These are phyloP conservation scores for Rousettus leschenaultii DNA, from an alignment of 2,113 vertebrate species.

Conservation along the genomic window DNA sequence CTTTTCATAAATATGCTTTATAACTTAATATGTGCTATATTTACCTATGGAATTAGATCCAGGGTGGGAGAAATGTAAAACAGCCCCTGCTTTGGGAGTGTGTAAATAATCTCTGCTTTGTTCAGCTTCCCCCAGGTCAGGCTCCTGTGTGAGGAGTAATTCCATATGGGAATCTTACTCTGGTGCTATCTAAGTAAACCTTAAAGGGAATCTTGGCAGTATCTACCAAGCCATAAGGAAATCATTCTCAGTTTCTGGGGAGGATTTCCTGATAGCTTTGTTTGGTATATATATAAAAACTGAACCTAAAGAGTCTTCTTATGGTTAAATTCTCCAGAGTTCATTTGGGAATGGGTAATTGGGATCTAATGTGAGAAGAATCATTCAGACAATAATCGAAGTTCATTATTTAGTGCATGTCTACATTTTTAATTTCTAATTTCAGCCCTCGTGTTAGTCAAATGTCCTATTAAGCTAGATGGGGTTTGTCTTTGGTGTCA, in stretches of 20 bases:
- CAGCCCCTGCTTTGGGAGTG: constrained; percentile 71
- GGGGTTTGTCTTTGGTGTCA: not conserved
- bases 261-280: constrained; percentile 78
- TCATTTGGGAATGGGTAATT: constrained; percentile 24
- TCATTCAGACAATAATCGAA: constrained; percentile 1
- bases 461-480: not conserved
- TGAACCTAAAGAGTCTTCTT: not conserved
- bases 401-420: constrained; percentile 27
- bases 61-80: constrained; percentile 76
- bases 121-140: constrained; percentile 79
- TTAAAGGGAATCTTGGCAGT: constrained; percentile 79
- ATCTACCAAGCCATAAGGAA: constrained; percentile 78
- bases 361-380: constrained; percentile 24
- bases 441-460: not conserved
- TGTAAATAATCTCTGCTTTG: constrained; percentile 79
- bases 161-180: constrained; percentile 81
- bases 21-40: constrained; percentile 72
- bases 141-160: constrained; percentile 76
- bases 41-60: constrained; percentile 78
- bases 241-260: constrained; percentile 77
- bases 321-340: constrained; percentile 13
- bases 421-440: constrained; percentile 39
- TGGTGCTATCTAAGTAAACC: constrained; percentile 74
- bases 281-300: constrained; percentile 37
- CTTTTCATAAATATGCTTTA: constrained; percentile 62